Evolutionary conservation across 2,888 invertebrate genomes (phyloP).

Genomic region (Drosophila quasianomalipes): DNA sequence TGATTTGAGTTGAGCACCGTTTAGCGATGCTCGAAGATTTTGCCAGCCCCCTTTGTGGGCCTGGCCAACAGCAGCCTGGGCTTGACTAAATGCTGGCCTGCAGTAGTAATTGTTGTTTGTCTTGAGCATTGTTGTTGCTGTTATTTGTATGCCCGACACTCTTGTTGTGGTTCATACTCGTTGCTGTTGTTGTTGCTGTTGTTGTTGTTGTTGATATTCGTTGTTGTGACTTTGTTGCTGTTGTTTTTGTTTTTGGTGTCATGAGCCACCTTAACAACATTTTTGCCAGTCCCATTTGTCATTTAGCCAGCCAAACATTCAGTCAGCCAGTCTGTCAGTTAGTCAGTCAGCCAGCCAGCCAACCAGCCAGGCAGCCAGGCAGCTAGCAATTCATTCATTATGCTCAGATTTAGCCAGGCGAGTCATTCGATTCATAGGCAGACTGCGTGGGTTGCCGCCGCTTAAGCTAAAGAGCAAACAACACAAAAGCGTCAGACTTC

Average conservation of each 20-base stretch:
- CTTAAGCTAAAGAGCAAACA: slow-evolving; percentile 74
- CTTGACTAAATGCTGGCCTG: slow-evolving; percentile 71
- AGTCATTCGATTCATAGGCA: slow-evolving; percentile 79
- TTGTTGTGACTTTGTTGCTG: background rate
- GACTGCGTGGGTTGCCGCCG: slow-evolving; percentile 73
- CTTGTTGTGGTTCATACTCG: slow-evolving; percentile 18
- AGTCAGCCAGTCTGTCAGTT: slow-evolving; percentile 32
- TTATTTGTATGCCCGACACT: slow-evolving; percentile 10
- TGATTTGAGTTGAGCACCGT: slow-evolving; percentile 25
- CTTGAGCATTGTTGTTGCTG: slow-evolving; percentile 34
- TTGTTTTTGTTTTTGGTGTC: slow-evolving; percentile 59
- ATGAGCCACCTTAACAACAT: slow-evolving; percentile 82
- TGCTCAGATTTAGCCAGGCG: slow-evolving; percentile 69
- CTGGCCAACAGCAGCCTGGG: slow-evolving; percentile 69
- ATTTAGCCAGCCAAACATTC: slow-evolving; percentile 54
- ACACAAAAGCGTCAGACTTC: slow-evolving; percentile 70
- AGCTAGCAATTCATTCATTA: slow-evolving; percentile 74
- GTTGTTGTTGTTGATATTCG: slow-evolving; percentile 17
- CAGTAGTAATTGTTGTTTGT: slow-evolving; percentile 67
- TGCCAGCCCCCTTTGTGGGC: slow-evolving; percentile 56
- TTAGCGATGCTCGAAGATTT: slow-evolving; percentile 49
- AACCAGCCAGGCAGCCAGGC: slow-evolving; percentile 14
- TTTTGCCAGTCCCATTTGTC: slow-evolving; percentile 78
- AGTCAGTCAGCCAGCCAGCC: slow-evolving; percentile 14
- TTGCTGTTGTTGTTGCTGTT: slow-evolving; percentile 19